phyloP scores from a whole-genome alignment of 1,140 invertebrate species.

The Drosophila pachea region DNA sequence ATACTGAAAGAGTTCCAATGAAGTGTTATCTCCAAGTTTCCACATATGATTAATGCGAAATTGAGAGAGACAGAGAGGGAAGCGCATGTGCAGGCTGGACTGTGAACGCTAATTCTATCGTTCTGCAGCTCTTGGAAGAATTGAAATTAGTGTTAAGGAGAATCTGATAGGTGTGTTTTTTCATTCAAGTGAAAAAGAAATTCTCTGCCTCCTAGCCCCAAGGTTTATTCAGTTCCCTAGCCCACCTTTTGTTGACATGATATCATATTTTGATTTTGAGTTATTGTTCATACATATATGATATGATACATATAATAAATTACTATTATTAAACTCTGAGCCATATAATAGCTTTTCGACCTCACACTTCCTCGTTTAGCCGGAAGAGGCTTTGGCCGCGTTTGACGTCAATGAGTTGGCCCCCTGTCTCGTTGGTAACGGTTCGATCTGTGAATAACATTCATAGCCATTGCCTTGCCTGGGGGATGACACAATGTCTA shows the following conservation, averaged over 20 bases:
- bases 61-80: too few species aligned
- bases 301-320: not conserved
- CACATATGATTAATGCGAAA: too few species aligned
- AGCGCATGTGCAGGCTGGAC: too few species aligned
- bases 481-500: slow-evolving; percentile 72
- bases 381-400: slow-evolving; percentile 21
- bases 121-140: too few species aligned
- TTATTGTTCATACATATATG: not conserved
- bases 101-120: too few species aligned
- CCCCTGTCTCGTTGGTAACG: slow-evolving; percentile 23
- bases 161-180: too few species aligned
- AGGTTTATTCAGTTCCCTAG: too few species aligned
- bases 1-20: too few species aligned
- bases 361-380: slow-evolving; percentile 16
- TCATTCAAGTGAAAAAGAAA: too few species aligned
- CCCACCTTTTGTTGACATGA: not conserved
- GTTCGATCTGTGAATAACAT: slow-evolving; percentile 34
- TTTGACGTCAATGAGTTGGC: slow-evolving; percentile 26
- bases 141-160: too few species aligned
- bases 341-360: slow-evolving; percentile 3
- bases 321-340: slow-evolving; percentile 37
- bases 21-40: too few species aligned
- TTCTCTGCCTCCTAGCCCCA: too few species aligned
- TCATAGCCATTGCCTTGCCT: slow-evolving; percentile 30
- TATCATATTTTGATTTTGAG: not conserved